Percentiles rank a stretch among this genome's conserved stretches.
These are phyloP conservation scores for Saguinus midas DNA, from an alignment of 2,113 vertebrate genomes.

Conservation along the genomic window DNA sequence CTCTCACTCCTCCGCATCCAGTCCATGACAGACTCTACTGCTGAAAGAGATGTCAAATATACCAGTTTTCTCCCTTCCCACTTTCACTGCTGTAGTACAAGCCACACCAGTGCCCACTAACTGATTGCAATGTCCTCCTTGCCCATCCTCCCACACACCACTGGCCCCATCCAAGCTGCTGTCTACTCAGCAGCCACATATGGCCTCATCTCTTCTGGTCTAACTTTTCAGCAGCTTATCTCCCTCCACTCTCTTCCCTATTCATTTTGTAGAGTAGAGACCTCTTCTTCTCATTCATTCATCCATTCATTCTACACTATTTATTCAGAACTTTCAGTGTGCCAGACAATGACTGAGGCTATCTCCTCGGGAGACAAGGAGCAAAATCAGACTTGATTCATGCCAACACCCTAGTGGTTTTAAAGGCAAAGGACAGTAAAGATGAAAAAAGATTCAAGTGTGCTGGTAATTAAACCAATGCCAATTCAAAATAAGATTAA, in stretches of 20 bases:
- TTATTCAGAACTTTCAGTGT: not conserved
- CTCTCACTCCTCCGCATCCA: not conserved
- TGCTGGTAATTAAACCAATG: not conserved
- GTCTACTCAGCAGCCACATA: not conserved
- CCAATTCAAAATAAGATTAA: constrained; percentile 6
- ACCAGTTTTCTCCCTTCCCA: not conserved
- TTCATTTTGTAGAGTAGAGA: not conserved
- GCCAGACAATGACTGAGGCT: not conserved
- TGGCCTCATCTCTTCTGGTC: not conserved
- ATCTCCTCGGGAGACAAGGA: not conserved
- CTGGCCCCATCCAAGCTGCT: not conserved
- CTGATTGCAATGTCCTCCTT: not conserved
- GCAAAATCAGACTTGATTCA: constrained; percentile 35
- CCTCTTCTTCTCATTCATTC: not conserved
- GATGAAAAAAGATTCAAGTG: not conserved
- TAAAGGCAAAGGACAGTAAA: constrained; percentile 39
- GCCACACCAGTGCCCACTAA: too few relatives aligned
- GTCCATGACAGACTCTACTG: not conserved
- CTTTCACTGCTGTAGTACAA: not conserved
- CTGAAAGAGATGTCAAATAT: not conserved
- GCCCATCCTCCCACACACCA: not conserved
- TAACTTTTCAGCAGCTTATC: not conserved
- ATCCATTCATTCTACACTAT: not conserved
- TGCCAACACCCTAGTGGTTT: not conserved
- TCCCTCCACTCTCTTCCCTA: not conserved